Evolutionary conservation across 2,888 invertebrate genomes (phyloP).

Genomic region (Fragum sueziense): DNA sequence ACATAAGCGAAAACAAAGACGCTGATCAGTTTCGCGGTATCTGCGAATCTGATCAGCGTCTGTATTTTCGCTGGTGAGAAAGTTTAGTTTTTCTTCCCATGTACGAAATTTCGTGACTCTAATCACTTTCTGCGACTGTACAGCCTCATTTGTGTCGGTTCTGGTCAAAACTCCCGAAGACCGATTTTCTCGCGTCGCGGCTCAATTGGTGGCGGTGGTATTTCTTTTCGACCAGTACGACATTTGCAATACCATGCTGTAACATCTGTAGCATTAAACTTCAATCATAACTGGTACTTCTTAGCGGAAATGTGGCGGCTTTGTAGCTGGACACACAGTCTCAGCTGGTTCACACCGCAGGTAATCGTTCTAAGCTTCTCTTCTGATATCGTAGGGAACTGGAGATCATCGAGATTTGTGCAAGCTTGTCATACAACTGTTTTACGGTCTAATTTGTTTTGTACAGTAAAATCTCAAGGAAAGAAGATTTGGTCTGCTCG

Average conservation of each 20-base stretch:
- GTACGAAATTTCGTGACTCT: no score
- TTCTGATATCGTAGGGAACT: conserved; percentile 40
- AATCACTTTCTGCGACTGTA: no score
- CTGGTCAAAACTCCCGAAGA: no score
- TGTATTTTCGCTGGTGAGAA: no score
- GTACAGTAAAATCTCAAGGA: conserved; percentile 17
- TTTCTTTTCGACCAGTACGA: no score
- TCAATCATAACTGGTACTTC: conserved; percentile 34
- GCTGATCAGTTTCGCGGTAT: conserved; percentile 30
- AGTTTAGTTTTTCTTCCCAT: no score
- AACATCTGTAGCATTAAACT: conserved; percentile 13
- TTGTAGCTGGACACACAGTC: conserved; percentile 34
- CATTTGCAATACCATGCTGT: conserved; percentile 46
- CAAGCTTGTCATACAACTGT: neutral
- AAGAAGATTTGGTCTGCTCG: neutral
- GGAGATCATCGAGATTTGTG: neutral
- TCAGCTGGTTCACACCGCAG: conserved; percentile 41
- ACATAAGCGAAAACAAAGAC: conserved; percentile 45
- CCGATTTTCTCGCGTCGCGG: no score
- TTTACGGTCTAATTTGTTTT: conserved; percentile 11
- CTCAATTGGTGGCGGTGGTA: no score
- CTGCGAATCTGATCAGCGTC: no score
- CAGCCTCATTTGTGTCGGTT: no score
- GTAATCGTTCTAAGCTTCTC: conserved; percentile 26
- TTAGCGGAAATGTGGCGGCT: conserved; percentile 43